These are phyloP conservation scores for Oxytorus armatus DNA, from an alignment of 2,888 invertebrate genomes.

Conservation along the genomic window DNA sequence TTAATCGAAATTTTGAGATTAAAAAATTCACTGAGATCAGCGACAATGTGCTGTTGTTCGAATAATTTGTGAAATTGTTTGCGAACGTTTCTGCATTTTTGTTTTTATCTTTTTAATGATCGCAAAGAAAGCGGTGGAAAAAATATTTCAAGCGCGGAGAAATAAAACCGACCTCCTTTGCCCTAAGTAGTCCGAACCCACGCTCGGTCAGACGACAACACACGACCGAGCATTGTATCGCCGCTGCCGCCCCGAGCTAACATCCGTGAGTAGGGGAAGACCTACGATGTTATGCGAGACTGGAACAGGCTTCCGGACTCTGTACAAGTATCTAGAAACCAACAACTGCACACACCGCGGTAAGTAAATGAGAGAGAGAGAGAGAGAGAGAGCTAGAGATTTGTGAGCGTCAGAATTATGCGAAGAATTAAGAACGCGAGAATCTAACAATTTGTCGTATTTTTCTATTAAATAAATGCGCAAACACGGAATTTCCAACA, in stretches of 20 bases:
- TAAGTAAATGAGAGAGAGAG: not conserved
- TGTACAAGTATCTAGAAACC: slow-evolving; percentile 10
- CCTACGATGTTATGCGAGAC: slow-evolving; percentile 63
- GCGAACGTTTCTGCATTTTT: not conserved
- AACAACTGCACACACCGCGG: slow-evolving; percentile 6
- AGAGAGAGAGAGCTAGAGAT: slow-evolving; percentile 24
- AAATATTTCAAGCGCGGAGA: slow-evolving; percentile 5
- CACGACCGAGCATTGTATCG: slow-evolving; percentile 17
- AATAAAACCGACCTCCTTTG: slow-evolving; percentile 34
- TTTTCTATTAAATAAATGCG: not conserved
- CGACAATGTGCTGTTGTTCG: not conserved
- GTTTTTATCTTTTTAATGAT: slow-evolving; percentile 19
- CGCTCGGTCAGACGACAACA: slow-evolving; percentile 29
- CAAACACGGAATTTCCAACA: not conserved
- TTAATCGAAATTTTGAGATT: too few species aligned
- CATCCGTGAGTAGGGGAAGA: slow-evolving; percentile 55
- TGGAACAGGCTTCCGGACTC: slow-evolving; percentile 57
- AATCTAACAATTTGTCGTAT: not conserved
- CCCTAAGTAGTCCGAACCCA: slow-evolving; percentile 49
- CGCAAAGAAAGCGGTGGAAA: slow-evolving; percentile 9
- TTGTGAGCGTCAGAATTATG: slow-evolving; percentile 48
- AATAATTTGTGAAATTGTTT: not conserved
- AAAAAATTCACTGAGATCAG: too few species aligned
- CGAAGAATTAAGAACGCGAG: slow-evolving; percentile 45
- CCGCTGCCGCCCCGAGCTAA: not conserved